These are phyloP conservation scores for Lepidothrix coronata DNA, from an alignment of 2,113 vertebrate genomes.

Conservation along the genomic window DNA sequence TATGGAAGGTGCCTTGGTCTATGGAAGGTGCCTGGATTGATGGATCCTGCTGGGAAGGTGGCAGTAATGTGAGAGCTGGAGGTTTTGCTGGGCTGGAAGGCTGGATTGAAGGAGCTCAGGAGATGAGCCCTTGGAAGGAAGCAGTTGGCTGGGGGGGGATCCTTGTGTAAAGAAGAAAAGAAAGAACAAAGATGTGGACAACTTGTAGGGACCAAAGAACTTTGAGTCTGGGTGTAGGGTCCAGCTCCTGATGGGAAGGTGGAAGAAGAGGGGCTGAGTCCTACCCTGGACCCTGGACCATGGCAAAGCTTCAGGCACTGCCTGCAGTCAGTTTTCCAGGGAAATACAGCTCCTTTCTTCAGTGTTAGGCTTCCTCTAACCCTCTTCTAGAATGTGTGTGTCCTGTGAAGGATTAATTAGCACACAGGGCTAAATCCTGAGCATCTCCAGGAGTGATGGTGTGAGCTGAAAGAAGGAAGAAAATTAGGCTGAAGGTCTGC, in stretches of 20 bases:
- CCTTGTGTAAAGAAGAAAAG: not conserved
- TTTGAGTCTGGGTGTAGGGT: no score
- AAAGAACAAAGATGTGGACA: not conserved
- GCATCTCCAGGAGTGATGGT: not conserved
- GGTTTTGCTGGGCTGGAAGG: not conserved
- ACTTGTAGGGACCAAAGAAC: fast-evolving
- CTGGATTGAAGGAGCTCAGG: not conserved
- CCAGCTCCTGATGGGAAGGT: not conserved
- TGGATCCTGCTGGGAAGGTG: not conserved
- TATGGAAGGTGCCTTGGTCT: no score
- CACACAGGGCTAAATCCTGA: not conserved
- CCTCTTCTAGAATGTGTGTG: not conserved
- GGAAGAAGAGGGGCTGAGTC: not conserved
- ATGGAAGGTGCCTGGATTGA: not conserved
- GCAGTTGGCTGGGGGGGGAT: not conserved
- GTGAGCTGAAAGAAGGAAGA: not conserved
- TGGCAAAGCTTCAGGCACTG: not conserved
- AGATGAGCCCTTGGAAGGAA: not conserved
- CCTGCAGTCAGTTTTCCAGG: not conserved
- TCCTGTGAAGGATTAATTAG: not conserved
- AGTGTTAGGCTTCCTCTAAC: not conserved
- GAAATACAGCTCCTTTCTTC: not conserved
- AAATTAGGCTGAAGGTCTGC: not conserved
- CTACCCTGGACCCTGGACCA: fast-evolving
- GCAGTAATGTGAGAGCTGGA: not conserved